phyloP scores from a whole-genome alignment of 1,140 invertebrate genomes.

The Microplitis mediator region DNA sequence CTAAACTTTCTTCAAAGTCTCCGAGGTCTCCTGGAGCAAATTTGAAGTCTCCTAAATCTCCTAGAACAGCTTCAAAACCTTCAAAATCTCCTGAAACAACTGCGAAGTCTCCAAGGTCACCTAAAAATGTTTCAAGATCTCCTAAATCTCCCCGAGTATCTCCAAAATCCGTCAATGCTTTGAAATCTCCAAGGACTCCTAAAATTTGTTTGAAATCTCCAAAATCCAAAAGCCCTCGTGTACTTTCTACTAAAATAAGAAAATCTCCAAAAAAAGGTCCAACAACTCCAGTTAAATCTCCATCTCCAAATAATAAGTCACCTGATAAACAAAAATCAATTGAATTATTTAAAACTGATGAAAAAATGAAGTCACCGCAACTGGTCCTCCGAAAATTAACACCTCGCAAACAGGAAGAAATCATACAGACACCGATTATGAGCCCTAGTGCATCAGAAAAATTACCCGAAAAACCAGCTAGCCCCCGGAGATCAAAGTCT shows the following conservation, averaged over 20 bases:
- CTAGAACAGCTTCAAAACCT: not conserved
- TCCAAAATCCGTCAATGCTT: no score
- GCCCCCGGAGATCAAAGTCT: conserved; percentile 20
- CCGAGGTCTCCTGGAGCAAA: not conserved
- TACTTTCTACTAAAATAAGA: not conserved
- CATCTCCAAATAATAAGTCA: not conserved
- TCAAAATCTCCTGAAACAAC: not conserved
- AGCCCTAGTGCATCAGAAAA: conserved; percentile 6
- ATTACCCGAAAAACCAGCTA: conserved; percentile 9
- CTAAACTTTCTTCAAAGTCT: not conserved
- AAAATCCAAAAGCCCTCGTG: conserved; percentile 10
- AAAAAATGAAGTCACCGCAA: not conserved
- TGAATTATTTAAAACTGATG: not conserved
- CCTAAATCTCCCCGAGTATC: not conserved
- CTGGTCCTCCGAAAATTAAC: conserved; percentile 1
- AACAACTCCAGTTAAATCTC: not conserved
- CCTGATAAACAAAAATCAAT: not conserved
- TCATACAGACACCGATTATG: conserved; percentile 10
- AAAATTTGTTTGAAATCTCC: not conserved
- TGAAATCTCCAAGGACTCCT: not conserved
- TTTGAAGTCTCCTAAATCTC: not conserved
- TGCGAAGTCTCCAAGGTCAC: no score
- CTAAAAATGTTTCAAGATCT: not conserved
- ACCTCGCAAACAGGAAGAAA: not conserved
- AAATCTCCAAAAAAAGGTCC: not conserved